phyloP scores from a whole-genome alignment of 2,113 vertebrate genomes.

The Melanerpes aurifrons region DNA sequence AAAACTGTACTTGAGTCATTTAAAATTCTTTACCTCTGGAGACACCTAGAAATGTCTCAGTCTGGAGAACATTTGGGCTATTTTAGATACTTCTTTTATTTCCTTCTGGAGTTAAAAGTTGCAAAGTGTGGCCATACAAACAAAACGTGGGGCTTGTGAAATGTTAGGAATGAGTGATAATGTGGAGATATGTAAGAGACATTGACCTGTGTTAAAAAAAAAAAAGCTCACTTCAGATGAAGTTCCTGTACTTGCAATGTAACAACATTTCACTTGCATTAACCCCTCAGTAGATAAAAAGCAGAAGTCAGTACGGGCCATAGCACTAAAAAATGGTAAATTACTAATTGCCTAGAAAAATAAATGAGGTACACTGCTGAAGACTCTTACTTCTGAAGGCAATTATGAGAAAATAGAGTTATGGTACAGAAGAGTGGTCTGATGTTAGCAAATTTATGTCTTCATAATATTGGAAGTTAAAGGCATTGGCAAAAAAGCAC shows the following conservation, averaged over 20 bases:
- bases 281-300: background rate
- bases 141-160: background rate
- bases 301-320: background rate
- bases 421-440: background rate
- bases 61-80: background rate
- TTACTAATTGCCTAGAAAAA: background rate
- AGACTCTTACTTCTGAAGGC: background rate
- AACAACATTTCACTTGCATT: background rate
- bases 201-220: background rate
- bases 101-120: background rate
- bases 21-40: background rate
- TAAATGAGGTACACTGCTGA: background rate
- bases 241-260: background rate
- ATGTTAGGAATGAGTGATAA: background rate
- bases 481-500: background rate
- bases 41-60: background rate
- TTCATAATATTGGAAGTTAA: background rate
- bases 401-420: background rate
- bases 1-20: background rate
- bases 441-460: accelerated
- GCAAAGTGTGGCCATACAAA: background rate
- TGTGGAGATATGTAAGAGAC: background rate
- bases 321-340: background rate
- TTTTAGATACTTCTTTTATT: background rate
- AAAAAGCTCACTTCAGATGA: background rate